Base-by-base conservation (phyloP, 2,113 vertebrate genomes). In the Phrynocephalus versicolor region DNA sequence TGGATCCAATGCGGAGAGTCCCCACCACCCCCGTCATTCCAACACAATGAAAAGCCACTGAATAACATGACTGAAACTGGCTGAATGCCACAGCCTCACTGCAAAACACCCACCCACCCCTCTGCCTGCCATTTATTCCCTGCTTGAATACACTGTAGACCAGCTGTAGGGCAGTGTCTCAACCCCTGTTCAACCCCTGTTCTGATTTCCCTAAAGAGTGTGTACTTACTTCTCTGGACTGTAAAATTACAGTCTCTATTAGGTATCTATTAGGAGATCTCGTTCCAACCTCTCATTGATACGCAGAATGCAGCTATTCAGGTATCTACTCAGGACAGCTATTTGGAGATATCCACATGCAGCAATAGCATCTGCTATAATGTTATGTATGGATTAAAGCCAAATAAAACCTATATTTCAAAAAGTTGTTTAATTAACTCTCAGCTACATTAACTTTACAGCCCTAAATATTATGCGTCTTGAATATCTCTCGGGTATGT, bases 101-200 rank as follows among this genome's bases (percentile, higher is more conserved):
- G 90, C 67, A 64, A 84, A 14, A 21, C 81, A n/a, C 16, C 35
- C n/a, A n/a, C n/a, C n/a, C n/a, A n/a, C n/a, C n/a, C n/a, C 33
- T 64, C 27, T 67, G 21, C 67, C 30, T 25, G 19, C 73, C 88
- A 81, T 67, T 64, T 41, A 60, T 87, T 77, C 30, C 87, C 77
- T 45, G 37, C 85, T 81, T 75, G 83, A 75, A 88, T 39, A 18
- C 33, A 88, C 70, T 79, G 64, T 89, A 83, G 83, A 88, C 85
- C 94, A 95, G 93, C 94, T 95, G 93, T 89, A 85, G 83, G 89
- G 90, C 87, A 88, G 88, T 94, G 88, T 62, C 83, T 82, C 33
- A 85, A 83, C 83, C 90, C 85, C 80, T 89, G 69, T 90, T 89
- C 94, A 94, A 91, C 81, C 85, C 87, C 90, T 88, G 16, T 91